Conservation (phyloP, 2,888 invertebrate species). For the Oscheius sp. region DNA sequence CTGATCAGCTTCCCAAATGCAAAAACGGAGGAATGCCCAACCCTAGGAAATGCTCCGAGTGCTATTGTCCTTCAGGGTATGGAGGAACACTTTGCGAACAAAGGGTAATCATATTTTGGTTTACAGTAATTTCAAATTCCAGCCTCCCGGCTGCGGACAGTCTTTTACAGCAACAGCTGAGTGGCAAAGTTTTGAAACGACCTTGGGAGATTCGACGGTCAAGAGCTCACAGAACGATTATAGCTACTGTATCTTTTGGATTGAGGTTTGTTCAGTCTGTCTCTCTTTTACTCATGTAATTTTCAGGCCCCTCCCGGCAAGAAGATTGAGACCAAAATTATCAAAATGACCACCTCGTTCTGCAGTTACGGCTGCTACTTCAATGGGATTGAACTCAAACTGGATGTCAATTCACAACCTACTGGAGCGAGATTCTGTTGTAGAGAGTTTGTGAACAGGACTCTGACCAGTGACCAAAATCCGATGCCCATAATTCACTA, state of each 20-base stretch:
- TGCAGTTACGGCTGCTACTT: conserved; percentile 25
- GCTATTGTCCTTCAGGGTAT: conserved; percentile 68
- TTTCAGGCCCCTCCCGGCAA: conserved; percentile 17
- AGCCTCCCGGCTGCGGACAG: conserved; percentile 27
- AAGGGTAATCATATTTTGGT: conserved; percentile 35
- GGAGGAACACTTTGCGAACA: conserved; percentile 55
- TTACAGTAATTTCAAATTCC: background rate
- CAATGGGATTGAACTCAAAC: conserved; percentile 24
- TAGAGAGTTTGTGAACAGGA: conserved; percentile 16
- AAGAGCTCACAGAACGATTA: conserved; percentile 11
- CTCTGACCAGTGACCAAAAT: conserved; percentile 14
- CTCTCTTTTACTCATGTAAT: too few relatives aligned
- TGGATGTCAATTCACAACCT: conserved; percentile 19
- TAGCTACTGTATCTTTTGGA: conserved; percentile 24
- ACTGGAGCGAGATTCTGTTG: conserved; percentile 30
- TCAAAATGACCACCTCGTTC: background rate
- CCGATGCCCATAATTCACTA: conserved; percentile 28
- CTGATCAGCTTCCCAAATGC: conserved; percentile 47
- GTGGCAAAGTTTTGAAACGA: conserved; percentile 1
- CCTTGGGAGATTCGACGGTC: background rate
- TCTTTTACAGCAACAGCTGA: conserved; percentile 6
- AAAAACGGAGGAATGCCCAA: conserved; percentile 63
- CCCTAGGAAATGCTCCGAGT: conserved; percentile 57
- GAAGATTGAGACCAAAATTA: conserved; percentile 6
- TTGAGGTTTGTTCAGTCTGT: background rate